These are phyloP conservation scores for Eudemis profundana DNA, from an alignment of 2,888 invertebrate species.

Conservation along the genomic window DNA sequence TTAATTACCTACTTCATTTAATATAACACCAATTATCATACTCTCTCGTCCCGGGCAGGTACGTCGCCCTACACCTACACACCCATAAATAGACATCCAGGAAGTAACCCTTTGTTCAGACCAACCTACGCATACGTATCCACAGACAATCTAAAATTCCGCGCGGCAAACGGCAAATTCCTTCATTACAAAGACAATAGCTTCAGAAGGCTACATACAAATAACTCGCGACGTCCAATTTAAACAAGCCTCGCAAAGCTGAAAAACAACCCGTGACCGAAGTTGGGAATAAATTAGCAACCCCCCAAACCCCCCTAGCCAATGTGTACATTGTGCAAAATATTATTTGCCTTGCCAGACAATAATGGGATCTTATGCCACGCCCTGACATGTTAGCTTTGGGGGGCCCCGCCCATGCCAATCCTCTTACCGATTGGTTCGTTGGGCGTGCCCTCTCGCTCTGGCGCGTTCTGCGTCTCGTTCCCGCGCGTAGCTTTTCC, in stretches of 20 bases:
- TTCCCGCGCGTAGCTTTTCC: slow-evolving; percentile 77
- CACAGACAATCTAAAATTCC: slow-evolving; percentile 53
- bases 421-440: slow-evolving; percentile 67
- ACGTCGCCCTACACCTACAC: background rate
- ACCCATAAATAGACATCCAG: background rate
- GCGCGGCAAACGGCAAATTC: slow-evolving; percentile 69
- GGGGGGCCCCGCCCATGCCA: slow-evolving; percentile 70
- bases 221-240: slow-evolving; percentile 82
- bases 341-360: slow-evolving; percentile 90
- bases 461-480: slow-evolving; percentile 52
- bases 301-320: slow-evolving; percentile 74
- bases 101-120: slow-evolving; percentile 20
- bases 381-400: slow-evolving; percentile 86
- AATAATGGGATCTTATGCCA: slow-evolving; percentile 84
- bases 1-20: no score
- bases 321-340: slow-evolving; percentile 90
- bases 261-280: slow-evolving; percentile 85
- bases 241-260: slow-evolving; percentile 85
- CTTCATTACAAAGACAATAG: slow-evolving; percentile 80
- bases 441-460: slow-evolving; percentile 57
- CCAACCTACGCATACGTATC: slow-evolving; percentile 18
- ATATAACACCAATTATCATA: background rate
- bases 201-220: slow-evolving; percentile 77
- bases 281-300: slow-evolving; percentile 85
- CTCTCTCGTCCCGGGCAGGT: background rate